Evolutionary conservation across 30 jellyfish, hydroid and myxozoan genomes (phyloP), one percentile per base, ranked within the genome.

Genomic region (Catostylus mosaicus): DNA sequence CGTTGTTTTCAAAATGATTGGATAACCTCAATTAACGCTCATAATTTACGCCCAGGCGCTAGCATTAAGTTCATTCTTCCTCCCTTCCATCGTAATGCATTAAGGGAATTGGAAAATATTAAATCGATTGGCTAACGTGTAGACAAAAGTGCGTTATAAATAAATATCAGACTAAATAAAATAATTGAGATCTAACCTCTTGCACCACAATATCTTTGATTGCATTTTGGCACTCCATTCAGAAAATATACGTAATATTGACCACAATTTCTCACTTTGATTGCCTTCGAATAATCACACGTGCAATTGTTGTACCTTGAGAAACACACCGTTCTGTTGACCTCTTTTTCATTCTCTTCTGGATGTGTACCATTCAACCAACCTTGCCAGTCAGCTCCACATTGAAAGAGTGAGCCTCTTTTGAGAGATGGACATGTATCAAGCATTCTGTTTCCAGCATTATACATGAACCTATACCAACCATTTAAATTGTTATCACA

Each of bases 191-290:
- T n/a, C n/a, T 62, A 38, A 78, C 89, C 76, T 64, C 48, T 78
- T 19, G 36, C 93, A 33, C 96, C 96, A 74, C 98, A 91, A 78
- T 85, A 91, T 74, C 92, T 78, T 73, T 96, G 88, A 59, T 75
- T 80, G 69, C 98, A 91, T 22, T 50, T 32, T 31, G 98, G 98
- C 23, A 86, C 95, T 32, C 81, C 77, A 62, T 63, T 57, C 36
- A 91, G 57, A 27, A 83, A 66, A 54, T 91, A 91, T 18, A 91
- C 94, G 74, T 68, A 85, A 60, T 59, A 91, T 19, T 65, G 59
- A 22, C 98, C 98, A 59, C 98, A 91, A 66, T 91, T 91, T 73
- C 88, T 76, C 32, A 85, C 96, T 65, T 72, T 50, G 40, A 85
- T 91, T 20, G 79, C 40, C 35, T 78, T 61, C 31, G 40, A 33